phyloP scores from a whole-genome alignment of 2,113 vertebrate species.

The Corythoichthys haematopterus region DNA sequence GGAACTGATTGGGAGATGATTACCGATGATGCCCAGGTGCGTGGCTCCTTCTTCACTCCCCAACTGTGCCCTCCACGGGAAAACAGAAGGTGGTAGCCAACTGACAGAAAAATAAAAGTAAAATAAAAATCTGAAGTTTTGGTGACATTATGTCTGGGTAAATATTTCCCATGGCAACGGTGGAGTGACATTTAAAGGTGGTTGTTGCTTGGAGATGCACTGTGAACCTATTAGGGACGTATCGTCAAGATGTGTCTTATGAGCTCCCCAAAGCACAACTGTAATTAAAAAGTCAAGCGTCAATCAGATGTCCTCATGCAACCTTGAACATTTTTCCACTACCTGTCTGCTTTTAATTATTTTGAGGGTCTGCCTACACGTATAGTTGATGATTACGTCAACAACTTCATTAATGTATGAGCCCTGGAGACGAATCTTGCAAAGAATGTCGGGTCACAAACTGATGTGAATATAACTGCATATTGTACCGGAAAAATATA shows the following conservation, averaged over 20 bases:
- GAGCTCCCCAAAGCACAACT: conserved; percentile 5
- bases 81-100: not conserved
- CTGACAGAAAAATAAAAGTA: not conserved
- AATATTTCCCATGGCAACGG: conserved; percentile 11
- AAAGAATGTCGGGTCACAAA: not conserved
- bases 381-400: not conserved
- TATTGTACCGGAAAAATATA: not conserved
- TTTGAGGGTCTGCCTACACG: not conserved
- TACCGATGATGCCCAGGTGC: not conserved
- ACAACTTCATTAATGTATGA: not conserved
- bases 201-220: conserved; percentile 8
- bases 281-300: conserved; percentile 6
- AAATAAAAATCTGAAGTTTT: not conserved
- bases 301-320: not conserved
- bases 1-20: not conserved
- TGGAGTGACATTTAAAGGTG: conserved; percentile 7
- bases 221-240: not conserved
- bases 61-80: not conserved
- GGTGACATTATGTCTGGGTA: not conserved
- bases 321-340: not conserved
- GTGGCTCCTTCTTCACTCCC: not conserved
- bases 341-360: conserved; percentile 1
- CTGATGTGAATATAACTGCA: not conserved
- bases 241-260: not conserved
- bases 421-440: not conserved